Evolutionary conservation across 1,140 invertebrate species (phyloP).

Genomic region (Pomacea maculata): DNA sequence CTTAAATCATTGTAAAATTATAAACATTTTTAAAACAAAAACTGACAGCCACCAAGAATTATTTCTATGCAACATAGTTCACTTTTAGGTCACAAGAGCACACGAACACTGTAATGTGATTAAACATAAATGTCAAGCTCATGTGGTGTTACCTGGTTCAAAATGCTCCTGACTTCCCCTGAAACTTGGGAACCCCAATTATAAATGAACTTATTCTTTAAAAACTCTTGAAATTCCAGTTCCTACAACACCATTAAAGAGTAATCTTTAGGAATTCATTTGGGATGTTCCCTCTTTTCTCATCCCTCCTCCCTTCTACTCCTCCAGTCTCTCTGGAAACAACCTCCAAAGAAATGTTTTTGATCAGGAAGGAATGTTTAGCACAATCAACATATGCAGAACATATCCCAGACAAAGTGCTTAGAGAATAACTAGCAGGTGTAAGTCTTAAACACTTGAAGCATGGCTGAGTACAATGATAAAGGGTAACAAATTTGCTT

Average conservation of each 20-base stretch:
- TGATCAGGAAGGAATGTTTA: background rate
- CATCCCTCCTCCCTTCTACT: no score
- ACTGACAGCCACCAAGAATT: background rate
- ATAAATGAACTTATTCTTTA: background rate
- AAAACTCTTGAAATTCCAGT: background rate
- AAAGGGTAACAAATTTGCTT: background rate
- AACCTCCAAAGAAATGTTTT: background rate
- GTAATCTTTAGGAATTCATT: background rate
- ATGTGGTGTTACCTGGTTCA: background rate
- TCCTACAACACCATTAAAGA: background rate
- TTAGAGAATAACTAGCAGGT: background rate
- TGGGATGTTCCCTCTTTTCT: no score
- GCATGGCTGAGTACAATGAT: background rate
- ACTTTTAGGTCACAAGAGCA: no score
- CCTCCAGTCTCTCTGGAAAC: no score
- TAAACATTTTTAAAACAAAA: no score
- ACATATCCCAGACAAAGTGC: background rate
- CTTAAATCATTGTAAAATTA: no score
- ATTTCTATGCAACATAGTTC: no score
- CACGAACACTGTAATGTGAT: no score
- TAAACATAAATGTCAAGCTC: background rate
- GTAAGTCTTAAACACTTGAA: background rate
- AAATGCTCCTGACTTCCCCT: background rate
- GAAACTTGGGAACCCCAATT: no score
- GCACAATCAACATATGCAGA: background rate